Base-by-base conservation (phyloP, 2,113 vertebrate genomes). In the Anoplopoma fimbria region DNA sequence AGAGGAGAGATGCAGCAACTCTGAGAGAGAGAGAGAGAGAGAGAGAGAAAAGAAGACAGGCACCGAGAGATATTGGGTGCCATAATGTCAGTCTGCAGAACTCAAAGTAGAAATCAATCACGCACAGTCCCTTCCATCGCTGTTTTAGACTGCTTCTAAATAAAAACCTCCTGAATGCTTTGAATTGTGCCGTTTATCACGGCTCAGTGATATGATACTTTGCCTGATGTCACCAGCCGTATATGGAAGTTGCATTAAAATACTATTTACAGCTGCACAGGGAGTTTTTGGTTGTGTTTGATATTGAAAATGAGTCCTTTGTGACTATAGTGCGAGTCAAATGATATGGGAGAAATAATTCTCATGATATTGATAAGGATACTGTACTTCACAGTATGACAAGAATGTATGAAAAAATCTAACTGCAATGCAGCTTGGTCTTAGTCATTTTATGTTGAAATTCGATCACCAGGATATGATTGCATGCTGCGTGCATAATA, bases 71-170 rank as follows among this genome's bases (percentile, higher is more conserved):
- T 70, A 81, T 75, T 27, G 68, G 70, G 58, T 53, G 60, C 75
- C 84, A 58, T 78, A 80, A 83, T 90, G 90, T 90, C 89, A 87
- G 84, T 75, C 87, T 87, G 87, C 80, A 76, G 68, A 87, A 57
- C 83, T 88, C 75, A 88, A 87, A 90, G 91, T 53, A 77, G 13
- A 86, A 90, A 92, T 91, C 89, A 91, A 88, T 91, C 89, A 79
- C 17, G 0, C 62, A 27, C 23, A 2, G 73, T 86, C 75, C 62
- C 72, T 55, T 84, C 81, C 58, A 61, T 87, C 61, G 8, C 69
- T 70, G 67, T 45, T 85, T 83, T 49, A 78, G 82, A 42, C 81
- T 58, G 76, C 82, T 84, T 79, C 81, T 86, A 82, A 91, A 89
- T 81, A 83, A 91, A 85, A 84, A 36, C 64, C 61, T 71, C 79